Evolutionary conservation across 2,113 vertebrate genomes (phyloP), one percentile per base, ranked within the genome.

Genomic region (Xyliphius kryptos): DNA sequence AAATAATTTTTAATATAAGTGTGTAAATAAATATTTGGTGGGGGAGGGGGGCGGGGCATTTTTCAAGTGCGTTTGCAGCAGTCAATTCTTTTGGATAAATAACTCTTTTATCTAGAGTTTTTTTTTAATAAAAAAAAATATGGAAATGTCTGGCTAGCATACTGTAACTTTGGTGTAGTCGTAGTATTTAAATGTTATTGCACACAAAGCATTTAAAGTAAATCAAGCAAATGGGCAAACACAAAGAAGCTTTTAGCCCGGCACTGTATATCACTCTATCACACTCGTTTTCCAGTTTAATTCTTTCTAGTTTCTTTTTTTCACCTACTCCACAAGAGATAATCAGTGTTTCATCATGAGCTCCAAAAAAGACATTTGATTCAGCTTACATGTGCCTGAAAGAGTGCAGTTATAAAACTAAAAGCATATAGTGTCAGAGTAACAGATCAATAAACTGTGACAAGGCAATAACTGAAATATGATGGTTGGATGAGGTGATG

Each of bases 401-500:
- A 20, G 20, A 59, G 32, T 21, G 55, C 20, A n/a, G 47, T 38
- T 16, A 37, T 17, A 14, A 40, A 49, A 47, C 11, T 37, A 11
- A 56, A 6, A 11, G 13, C 60, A 53, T 1, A 44, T n/a, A 48
- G 40, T 9, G 21, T 15, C 9, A n/a, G 43, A 47, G 52, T 10
- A 14, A 41, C 56, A 43, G 58, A 70, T 70, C 49, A 50, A 66
- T 70, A 55, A 44, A 20, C 38, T 19, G 21, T 56, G 43, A 60
- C 49, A 37, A 64, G 51, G 43, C 5, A 53, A 59, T 58, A 54
- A 65, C 52, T 19, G 49, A 26, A 12, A n/a, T 37, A 36, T 63
- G 68, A 52, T 57, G 38, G 46, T 48, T 48, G 51, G 41, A 36
- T 55, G 51, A n/a, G n/a, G n/a, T n/a, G n/a, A n/a, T n/a, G n/a